Evolutionary conservation across 2,113 vertebrate species (phyloP), one percentile per base, ranked within the genome.

Genomic region (Lichenostomus cassidix): DNA sequence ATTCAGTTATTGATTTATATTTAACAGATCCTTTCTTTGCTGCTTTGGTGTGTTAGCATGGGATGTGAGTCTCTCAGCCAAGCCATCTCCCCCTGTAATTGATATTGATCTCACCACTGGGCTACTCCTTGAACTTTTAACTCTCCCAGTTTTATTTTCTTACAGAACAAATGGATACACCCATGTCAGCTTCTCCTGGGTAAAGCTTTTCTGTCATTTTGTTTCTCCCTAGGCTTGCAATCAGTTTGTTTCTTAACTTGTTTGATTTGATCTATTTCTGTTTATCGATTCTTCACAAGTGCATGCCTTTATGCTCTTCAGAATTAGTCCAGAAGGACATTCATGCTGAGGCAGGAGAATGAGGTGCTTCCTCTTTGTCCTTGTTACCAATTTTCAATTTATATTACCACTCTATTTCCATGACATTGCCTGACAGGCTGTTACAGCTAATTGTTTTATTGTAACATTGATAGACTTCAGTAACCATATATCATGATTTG

Each of bases 61-160:
- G 60, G 39, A 87, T 92, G 29, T 60, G 44, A 81, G 42, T 33
- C 73, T 84, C 42, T 75, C 65, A 92, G 65, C 56, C 49, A 52
- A 71, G 53, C 11, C 29, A 33, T 81, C 46, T 90, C 9, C 55
- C 29, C 10, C 14, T 44, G 17, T 95, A 94, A 91, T 87, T 94
- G 81, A 85, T 87, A 96, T 87, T 82, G 92, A 95, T 95, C 44
- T 75, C 35, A 68, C 13, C 39, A 50, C 39, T 71, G 47, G 74
- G 21, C 33, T 68, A 60, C 52, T 49, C 29, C n/a, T 39, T 94
- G 84, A 94, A 89, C 74, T 79, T 91, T 39, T 58, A 92, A 78
- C 56, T 62, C 35, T 78, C 4, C 6, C 55, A 41, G 15, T 94
- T 90, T 91, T 71, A n/a, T 89, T 89, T 92, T 68, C 46, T 82